Percentiles rank a stretch among this genome's conserved stretches.
Evolutionary conservation across 2,888 invertebrate species (phyloP).

Genomic region (Cynaeus angustus): DNA sequence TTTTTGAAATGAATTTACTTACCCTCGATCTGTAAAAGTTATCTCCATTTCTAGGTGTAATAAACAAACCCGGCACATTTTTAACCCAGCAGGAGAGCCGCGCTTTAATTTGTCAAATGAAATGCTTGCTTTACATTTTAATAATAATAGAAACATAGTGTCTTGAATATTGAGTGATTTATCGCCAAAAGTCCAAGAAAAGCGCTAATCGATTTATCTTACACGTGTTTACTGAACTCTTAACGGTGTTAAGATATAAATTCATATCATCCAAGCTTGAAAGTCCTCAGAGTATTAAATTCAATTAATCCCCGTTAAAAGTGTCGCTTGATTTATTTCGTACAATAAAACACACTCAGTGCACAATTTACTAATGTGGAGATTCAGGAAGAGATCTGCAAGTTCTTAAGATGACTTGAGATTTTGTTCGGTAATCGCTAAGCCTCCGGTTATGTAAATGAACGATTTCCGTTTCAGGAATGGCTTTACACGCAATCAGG

Average conservation of each 20-base stretch:
- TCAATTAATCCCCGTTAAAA: conserved; percentile 27
- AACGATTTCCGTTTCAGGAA: conserved; percentile 37
- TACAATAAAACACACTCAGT: too few species aligned
- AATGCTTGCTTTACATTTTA: conserved; percentile 37
- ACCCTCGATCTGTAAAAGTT: too few species aligned
- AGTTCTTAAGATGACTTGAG: not conserved
- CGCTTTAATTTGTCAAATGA: conserved; percentile 37
- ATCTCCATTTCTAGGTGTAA: not conserved
- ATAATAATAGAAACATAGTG: conserved; percentile 26
- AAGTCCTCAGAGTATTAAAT: conserved; percentile 21
- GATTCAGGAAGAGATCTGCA: not conserved
- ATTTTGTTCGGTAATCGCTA: conserved; percentile 1
- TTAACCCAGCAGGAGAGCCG: conserved; percentile 31
- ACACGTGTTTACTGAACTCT: conserved; percentile 42
- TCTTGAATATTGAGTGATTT: conserved; percentile 32
- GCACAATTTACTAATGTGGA: not conserved
- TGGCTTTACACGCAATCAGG: conserved; percentile 31
- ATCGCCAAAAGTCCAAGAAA: conserved; percentile 25
- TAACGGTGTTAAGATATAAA: conserved; percentile 31
- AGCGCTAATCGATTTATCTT: conserved; percentile 44
- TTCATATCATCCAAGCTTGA: conserved; percentile 21
- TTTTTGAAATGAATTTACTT: too few species aligned
- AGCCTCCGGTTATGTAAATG: conserved; percentile 33
- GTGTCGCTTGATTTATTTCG: conserved; percentile 31
- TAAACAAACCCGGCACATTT: conserved; percentile 12